Base-by-base conservation (phyloP, 2,113 vertebrate genomes). In the Cyrtonyx montezumae region DNA sequence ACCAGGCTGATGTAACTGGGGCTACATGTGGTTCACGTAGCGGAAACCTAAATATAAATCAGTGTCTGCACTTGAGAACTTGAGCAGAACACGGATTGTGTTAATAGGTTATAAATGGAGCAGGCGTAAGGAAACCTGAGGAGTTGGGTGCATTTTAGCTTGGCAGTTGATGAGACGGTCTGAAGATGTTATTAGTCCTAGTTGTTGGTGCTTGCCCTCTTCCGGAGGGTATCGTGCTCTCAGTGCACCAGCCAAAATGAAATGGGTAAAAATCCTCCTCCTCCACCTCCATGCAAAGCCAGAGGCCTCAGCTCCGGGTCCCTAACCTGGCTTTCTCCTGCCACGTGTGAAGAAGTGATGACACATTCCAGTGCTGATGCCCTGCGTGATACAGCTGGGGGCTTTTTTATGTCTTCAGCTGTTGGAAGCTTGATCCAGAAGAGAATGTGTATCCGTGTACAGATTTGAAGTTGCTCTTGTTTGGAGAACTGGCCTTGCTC, bases 1-100 rank as follows among this genome's bases (percentile, higher is more conserved):
- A 43, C 25, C 25, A 67, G 56, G 46, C 65, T 65, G 56, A n/a
- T 85, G 5, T 23, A 87, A 34, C 45, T 43, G 40, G n/a, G 32
- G 28, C 53, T 87, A 6, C 30, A 1, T 62, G 81, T 87, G 46
- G 9, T 67, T 91, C 34, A 10, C 0, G 1, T 48, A 66, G 25
- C 17, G 3, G 78, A 80, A 71, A 23, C 71, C 73, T 96, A 85
- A 85, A 80, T 87, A 22, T 55, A 87, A 92, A 18, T 70, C 51
- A 26, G 6, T 11, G 59, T 70, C 59, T 87, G 62, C 36, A 61
- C 37, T 45, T 30, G 32, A 67, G 59, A 74, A 46, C 63, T 85
- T 2, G 3, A 89, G 36, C 53, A 59, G 68, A 56, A 36, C 7
- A 0, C 10, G 30, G 48, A 36, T 92, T 18, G 2, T 34, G 42